These are phyloP conservation scores for Acestrorhynchus altus DNA, from an alignment of 2,797 vertebrate genomes.

Conservation along the genomic window DNA sequence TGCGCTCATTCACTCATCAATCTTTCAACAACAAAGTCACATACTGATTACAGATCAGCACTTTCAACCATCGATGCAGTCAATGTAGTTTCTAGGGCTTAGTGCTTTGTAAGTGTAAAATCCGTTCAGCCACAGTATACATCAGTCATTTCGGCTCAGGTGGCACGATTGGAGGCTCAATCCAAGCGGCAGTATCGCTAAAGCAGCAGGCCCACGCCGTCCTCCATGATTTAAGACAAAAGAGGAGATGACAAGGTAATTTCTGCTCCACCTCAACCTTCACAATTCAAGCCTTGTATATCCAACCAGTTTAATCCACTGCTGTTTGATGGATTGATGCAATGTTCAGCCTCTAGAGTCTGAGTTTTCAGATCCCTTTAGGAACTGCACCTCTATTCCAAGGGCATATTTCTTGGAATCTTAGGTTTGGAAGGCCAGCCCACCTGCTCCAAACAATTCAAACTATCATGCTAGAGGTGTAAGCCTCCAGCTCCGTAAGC, in stretches of 20 bases:
- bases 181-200: slow-evolving; percentile 11
- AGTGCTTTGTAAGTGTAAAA: slow-evolving; percentile 19
- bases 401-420: not conserved
- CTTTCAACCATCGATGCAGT: slow-evolving; percentile 6
- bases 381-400: not conserved
- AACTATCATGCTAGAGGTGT: not conserved
- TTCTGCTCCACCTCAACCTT: slow-evolving; percentile 2
- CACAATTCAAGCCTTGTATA: not conserved
- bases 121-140: slow-evolving; percentile 11
- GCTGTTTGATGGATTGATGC: not conserved
- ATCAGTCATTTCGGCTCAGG: slow-evolving; percentile 12
- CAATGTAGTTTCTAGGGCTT: not conserved
- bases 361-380: not conserved
- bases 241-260: not conserved
- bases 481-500: not conserved
- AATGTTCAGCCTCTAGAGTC: not conserved
- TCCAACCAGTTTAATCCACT: not conserved
- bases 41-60: slow-evolving; percentile 22
- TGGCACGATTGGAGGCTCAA: not conserved
- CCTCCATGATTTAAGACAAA: not conserved
- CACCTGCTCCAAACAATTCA: not conserved
- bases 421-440: slow-evolving; percentile 16
- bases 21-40: slow-evolving; percentile 8
- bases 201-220: not conserved
- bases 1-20: not conserved